Evolutionary conservation across 2,113 vertebrate species (phyloP).

Genomic region (Pollachius pollachius): DNA sequence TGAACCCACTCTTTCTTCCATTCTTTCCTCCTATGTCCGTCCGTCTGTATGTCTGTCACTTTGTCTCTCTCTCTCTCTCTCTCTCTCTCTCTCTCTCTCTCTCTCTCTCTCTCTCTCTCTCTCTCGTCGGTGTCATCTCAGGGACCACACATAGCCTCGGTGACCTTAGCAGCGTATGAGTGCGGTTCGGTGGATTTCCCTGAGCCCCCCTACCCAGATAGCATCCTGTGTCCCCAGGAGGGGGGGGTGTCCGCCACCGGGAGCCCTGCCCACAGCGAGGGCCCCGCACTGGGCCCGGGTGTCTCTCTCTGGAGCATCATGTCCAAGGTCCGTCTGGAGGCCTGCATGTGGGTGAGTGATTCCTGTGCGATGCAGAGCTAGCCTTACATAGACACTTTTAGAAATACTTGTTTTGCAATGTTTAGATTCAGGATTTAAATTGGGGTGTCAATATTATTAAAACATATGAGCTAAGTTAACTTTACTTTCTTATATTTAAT

Average conservation of each 20-base stretch:
- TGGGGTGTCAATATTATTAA: no score
- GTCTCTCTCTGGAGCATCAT: conserved; percentile 85
- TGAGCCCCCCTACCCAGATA: conserved; percentile 85
- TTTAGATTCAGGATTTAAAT: no score
- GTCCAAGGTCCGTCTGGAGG: conserved; percentile 87
- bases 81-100: neutral
- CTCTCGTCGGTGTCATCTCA: conserved; percentile 48
- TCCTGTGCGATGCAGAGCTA: neutral
- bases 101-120: neutral
- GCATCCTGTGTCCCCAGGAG: conserved; percentile 82
- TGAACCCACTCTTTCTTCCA: conserved; percentile 4
- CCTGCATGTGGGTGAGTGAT: conserved; percentile 90
- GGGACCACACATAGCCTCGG: conserved; percentile 89
- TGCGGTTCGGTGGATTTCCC: conserved; percentile 88
- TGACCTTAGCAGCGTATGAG: conserved; percentile 86
- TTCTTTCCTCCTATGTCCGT: neutral
- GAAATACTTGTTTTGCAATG: no score
- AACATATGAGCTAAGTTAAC: no score
- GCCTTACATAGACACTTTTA: neutral
- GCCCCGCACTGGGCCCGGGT: conserved; percentile 33
- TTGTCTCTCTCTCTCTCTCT: conserved; percentile 12
- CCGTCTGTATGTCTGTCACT: neutral
- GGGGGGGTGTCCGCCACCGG: conserved; percentile 33
- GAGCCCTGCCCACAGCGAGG: conserved; percentile 23
- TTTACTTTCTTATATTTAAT: no score